A percentile compares a stretch with the other conserved stretches of the same genome.
phyloP scores from a whole-genome alignment of 2,888 invertebrate species.

The Hypsopygia costalis region DNA sequence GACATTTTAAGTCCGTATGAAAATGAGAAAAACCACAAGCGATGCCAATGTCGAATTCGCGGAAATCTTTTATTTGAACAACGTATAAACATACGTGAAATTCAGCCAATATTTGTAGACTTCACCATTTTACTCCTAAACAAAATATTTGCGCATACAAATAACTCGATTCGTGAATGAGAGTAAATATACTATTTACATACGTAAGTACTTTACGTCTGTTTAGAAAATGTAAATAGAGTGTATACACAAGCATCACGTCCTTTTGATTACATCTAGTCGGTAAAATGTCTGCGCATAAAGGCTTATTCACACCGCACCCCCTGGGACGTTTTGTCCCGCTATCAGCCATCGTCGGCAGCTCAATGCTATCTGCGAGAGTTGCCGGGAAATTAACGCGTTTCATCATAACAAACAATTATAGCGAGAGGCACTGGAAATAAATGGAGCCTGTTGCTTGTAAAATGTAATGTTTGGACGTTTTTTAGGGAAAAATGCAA shows the following conservation, averaged over 20 bases:
- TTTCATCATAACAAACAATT: neutral
- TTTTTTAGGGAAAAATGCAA: too few relatives aligned
- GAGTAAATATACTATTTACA: neutral
- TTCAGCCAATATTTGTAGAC: too few relatives aligned
- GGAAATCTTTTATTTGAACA: too few relatives aligned
- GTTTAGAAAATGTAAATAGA: slow-evolving; percentile 4
- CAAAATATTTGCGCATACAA: neutral
- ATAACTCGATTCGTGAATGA: neutral
- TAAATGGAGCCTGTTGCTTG: neutral
- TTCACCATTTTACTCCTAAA: neutral
- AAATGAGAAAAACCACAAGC: too few relatives aligned
- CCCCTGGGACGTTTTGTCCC: neutral
- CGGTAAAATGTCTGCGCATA: neutral
- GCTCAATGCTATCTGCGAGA: slow-evolving; percentile 3
- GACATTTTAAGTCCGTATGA: too few relatives aligned
- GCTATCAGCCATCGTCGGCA: neutral
- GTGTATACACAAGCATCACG: neutral
- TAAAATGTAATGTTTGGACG: too few relatives aligned
- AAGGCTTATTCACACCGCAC: neutral
- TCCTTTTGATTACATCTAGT: neutral
- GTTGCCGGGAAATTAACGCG: slow-evolving; percentile 3
- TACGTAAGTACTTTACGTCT: neutral
- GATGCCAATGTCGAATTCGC: too few relatives aligned
- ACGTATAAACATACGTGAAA: too few relatives aligned
- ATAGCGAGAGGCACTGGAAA: neutral